Evolutionary conservation across 2,797 vertebrate species (phyloP).

Genomic region (Remorina albescens): DNA sequence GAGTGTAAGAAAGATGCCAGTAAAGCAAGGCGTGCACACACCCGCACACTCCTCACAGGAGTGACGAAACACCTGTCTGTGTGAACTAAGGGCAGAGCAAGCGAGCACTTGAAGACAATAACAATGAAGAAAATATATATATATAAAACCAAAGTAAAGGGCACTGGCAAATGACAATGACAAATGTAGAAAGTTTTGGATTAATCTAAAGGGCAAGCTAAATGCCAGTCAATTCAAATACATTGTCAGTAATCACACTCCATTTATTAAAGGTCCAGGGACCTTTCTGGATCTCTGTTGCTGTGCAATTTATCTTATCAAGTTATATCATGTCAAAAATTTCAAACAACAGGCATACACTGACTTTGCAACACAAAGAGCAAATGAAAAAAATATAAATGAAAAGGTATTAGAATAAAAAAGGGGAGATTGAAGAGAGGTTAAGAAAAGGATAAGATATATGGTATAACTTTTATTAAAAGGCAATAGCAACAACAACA

Average conservation of each 20-base stretch:
- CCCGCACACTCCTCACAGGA: not conserved
- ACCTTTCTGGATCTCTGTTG: not conserved
- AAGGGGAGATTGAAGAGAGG: too few species aligned
- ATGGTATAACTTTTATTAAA: not conserved
- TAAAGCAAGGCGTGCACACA: not conserved
- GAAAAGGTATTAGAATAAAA: too few species aligned
- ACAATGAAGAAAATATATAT: not conserved
- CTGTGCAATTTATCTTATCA: not conserved
- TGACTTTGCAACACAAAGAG: not conserved
- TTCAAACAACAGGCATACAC: not conserved
- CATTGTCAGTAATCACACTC: not conserved
- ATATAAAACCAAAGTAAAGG: not conserved
- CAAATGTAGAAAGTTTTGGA: not conserved
- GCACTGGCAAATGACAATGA: not conserved
- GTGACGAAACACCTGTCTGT: not conserved
- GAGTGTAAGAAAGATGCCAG: not conserved
- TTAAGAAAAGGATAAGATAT: not conserved
- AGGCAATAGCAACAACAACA: not conserved
- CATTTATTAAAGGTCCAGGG: not conserved
- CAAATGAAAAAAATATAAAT: not conserved
- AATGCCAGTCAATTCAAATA: not conserved
- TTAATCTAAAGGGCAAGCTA: not conserved
- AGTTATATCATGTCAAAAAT: not conserved
- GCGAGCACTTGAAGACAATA: not conserved
- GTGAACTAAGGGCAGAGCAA: not conserved